Evolutionary conservation across 2,797 vertebrate genomes (phyloP).

Genomic region (Galago senegalensis): DNA sequence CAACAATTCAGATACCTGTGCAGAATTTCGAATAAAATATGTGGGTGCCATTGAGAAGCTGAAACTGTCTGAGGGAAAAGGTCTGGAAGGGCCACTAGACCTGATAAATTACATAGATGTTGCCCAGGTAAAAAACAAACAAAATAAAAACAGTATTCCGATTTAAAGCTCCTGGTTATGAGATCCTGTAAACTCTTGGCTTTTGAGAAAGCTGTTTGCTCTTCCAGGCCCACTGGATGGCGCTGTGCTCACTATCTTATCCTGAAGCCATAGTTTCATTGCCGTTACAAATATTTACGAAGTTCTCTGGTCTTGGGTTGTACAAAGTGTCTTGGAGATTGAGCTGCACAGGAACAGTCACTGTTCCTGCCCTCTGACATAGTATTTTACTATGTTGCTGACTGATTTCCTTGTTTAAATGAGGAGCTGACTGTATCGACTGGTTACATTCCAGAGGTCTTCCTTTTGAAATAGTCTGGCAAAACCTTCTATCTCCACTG

Average conservation of each 20-base stretch:
- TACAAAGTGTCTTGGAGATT: rapidly evolving
- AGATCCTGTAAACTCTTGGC: background rate
- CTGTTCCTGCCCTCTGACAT: background rate
- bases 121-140: constrained; percentile 93
- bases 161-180: background rate
- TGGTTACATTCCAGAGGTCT: background rate
- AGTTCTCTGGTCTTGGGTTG: rapidly evolving
- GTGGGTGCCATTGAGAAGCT: constrained; percentile 97
- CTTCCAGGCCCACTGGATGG: background rate
- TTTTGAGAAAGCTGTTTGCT: background rate
- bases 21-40: constrained; percentile 97
- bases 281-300: rapidly evolving
- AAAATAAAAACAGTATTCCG: background rate
- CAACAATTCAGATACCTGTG: constrained; percentile 93
- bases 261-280: background rate
- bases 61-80: constrained; percentile 93
- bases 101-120: constrained; percentile 98
- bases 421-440: background rate
- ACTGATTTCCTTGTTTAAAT: background rate
- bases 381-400: background rate
- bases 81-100: constrained; percentile 95
- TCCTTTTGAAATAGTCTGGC: background rate
- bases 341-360: background rate
- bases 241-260: background rate
- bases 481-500: rapidly evolving